A percentile compares a stretch with the other conserved stretches of the same genome.
Conservation (phyloP, 2,888 invertebrate species). For the Latheticus oryzae region DNA sequence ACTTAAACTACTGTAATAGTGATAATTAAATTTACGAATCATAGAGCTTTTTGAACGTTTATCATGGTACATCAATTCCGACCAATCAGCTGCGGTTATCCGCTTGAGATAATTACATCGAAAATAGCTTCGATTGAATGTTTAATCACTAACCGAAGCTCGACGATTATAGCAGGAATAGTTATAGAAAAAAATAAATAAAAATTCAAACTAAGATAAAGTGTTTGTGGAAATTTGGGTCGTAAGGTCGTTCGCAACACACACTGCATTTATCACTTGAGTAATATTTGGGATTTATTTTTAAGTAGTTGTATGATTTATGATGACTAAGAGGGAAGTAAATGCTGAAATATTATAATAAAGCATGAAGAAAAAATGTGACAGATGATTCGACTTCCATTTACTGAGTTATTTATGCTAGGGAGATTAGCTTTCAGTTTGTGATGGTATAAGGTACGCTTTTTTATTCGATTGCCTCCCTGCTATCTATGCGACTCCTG, state of each 20-base stretch:
- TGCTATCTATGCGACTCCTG: slow-evolving; percentile 32
- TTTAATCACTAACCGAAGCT: too few species aligned
- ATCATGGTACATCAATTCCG: too few species aligned
- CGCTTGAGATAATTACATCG: too few species aligned
- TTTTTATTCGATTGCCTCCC: slow-evolving; percentile 39
- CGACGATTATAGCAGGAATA: too few species aligned
- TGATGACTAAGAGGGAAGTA: slow-evolving; percentile 33
- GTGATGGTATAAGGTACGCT: slow-evolving; percentile 31
- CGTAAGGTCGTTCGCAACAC: slow-evolving; percentile 28
- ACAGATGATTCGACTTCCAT: slow-evolving; percentile 39
- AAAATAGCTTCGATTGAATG: too few species aligned
- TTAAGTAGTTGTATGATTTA: slow-evolving; percentile 38
- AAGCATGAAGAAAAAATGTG: slow-evolving; percentile 27
- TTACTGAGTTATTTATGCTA: slow-evolving; percentile 36
- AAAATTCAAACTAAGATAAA: too few species aligned
- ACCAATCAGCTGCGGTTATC: too few species aligned
- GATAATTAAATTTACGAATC: too few species aligned
- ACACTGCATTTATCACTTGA: slow-evolving; percentile 31
- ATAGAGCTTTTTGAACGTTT: too few species aligned
- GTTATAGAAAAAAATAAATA: too few species aligned
- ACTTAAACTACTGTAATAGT: too few species aligned
- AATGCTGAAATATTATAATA: slow-evolving; percentile 38
- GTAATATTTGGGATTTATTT: slow-evolving; percentile 35
- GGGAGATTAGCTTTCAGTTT: slow-evolving; percentile 23
- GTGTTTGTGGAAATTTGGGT: too few species aligned